Evolutionary conservation across 2,113 vertebrate genomes (phyloP).

Genomic region (Crypturellus undulatus): DNA sequence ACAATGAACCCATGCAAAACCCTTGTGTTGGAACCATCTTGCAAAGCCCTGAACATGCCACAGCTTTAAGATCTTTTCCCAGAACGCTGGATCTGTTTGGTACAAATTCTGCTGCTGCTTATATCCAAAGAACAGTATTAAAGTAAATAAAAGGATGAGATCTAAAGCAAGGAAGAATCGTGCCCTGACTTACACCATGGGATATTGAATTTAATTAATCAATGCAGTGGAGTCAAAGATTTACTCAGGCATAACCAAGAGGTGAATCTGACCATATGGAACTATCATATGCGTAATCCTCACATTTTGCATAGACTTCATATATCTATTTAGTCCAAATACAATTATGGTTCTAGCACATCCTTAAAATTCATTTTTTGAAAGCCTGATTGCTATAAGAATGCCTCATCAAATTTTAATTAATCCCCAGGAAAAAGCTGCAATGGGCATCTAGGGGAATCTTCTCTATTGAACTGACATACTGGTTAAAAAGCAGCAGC

Average conservation of each 20-base stretch:
- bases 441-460: not conserved
- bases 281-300: not conserved
- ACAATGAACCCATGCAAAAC: not conserved
- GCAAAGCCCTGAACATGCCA: not conserved
- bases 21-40: not conserved
- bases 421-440: constrained; percentile 10
- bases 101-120: not conserved
- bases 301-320: not conserved
- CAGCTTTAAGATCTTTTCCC: not conserved
- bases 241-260: not conserved
- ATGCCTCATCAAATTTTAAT: constrained; percentile 34
- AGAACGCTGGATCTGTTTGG: rapidly evolving
- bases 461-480: not conserved
- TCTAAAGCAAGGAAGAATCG: not conserved
- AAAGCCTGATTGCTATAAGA: not conserved
- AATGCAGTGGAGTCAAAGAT: not conserved
- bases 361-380: not conserved
- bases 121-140: not conserved
- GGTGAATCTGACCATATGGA: not conserved
- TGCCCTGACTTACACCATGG: rapidly evolving
- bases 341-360: not conserved
- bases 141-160: not conserved
- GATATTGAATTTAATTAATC: not conserved
- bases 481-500: not conserved
- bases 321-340: not conserved